These are phyloP conservation scores for Cyrtonyx montezumae DNA, from an alignment of 2,113 vertebrate genomes.

Conservation along the genomic window DNA sequence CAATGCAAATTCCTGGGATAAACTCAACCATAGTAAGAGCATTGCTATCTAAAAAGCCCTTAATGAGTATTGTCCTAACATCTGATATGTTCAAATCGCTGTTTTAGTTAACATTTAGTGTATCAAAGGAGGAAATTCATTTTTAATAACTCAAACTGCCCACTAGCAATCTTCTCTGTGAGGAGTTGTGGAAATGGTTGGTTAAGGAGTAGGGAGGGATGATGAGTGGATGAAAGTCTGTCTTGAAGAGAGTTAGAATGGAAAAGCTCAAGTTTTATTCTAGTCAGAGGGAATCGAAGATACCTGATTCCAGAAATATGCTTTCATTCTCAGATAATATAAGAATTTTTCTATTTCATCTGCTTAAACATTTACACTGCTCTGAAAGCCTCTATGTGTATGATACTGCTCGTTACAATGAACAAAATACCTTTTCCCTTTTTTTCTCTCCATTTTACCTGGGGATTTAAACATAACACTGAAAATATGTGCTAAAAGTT, in stretches of 20 bases:
- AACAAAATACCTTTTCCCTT: background rate
- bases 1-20: background rate
- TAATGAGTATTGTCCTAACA: background rate
- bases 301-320: background rate
- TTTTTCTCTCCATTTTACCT: background rate
- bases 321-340: background rate
- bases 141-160: background rate
- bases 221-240: background rate
- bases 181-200: background rate
- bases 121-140: background rate
- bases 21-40: background rate
- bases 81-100: background rate
- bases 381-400: background rate
- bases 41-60: background rate
- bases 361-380: conserved; percentile 15
- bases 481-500: background rate
- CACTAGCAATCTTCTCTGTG: background rate
- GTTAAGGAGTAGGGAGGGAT: background rate
- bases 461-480: background rate
- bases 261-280: background rate
- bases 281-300: background rate
- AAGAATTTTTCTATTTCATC: background rate
- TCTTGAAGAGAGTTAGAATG: background rate
- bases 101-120: background rate
- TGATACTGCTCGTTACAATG: background rate